phyloP scores from a whole-genome alignment of 2,888 invertebrate genomes.

The Cantharis rufa region DNA sequence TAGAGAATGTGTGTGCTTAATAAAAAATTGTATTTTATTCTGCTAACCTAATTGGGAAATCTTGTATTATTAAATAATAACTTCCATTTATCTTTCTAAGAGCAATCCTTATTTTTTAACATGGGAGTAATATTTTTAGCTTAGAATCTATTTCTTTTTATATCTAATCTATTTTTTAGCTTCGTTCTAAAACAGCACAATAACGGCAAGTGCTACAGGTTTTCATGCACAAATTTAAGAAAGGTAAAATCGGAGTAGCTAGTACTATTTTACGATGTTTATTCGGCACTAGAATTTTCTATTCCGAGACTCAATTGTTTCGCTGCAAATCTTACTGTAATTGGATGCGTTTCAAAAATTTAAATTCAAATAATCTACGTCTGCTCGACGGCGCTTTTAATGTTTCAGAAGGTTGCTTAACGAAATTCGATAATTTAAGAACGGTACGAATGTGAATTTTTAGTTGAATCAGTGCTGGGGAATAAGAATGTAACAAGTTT shows the following conservation, averaged over 20 bases:
- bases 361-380: too few species aligned
- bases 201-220: not conserved
- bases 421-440: not conserved
- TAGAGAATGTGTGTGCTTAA: not conserved
- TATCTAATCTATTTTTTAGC: not conserved
- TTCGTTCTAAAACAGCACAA: not conserved
- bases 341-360: too few species aligned
- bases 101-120: not conserved
- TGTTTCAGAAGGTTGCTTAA: not conserved
- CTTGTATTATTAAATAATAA: not conserved
- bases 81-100: not conserved
- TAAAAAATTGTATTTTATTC: not conserved
- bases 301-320: too few species aligned
- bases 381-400: not conserved
- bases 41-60: not conserved
- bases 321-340: too few species aligned
- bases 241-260: not conserved
- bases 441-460: conserved; percentile 12
- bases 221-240: not conserved
- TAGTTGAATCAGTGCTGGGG: conserved; percentile 21
- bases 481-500: conserved; percentile 26
- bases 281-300: too few species aligned
- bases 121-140: not conserved
- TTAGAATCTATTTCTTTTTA: not conserved
- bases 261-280: too few species aligned